phyloP scores from a whole-genome alignment of 1,140 invertebrate species.

The Neocloeon triangulifer region DNA sequence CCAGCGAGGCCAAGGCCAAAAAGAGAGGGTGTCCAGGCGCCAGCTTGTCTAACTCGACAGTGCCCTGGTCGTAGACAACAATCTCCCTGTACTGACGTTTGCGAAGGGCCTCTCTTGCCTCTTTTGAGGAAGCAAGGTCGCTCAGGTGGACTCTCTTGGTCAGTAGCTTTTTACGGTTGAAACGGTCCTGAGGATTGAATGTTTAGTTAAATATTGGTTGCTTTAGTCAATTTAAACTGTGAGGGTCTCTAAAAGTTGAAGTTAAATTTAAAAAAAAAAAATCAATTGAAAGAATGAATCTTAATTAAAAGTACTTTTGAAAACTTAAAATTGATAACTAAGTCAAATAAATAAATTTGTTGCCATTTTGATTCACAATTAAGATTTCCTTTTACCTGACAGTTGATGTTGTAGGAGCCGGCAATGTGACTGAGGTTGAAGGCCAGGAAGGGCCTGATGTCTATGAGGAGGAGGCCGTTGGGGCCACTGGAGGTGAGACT shows the following conservation, averaged over 20 bases:
- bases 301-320: too few species aligned
- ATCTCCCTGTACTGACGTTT: constrained; percentile 28
- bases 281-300: too few species aligned
- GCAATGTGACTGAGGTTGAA: constrained; percentile 47
- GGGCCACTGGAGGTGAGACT: constrained; percentile 10
- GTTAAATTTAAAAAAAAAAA: too few species aligned
- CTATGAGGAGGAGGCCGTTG: constrained; percentile 29
- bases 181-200: too few species aligned
- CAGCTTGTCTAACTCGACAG: constrained; percentile 30
- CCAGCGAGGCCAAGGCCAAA: constrained; percentile 37
- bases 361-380: too few species aligned
- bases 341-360: too few species aligned
- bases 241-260: too few species aligned
- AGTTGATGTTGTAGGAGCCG: constrained; percentile 52
- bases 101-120: constrained; percentile 16
- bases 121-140: constrained; percentile 32
- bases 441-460: constrained; percentile 46
- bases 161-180: constrained; percentile 42
- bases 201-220: too few species aligned
- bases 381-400: too few species aligned
- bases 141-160: constrained; percentile 38
- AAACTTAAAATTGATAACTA: too few species aligned
- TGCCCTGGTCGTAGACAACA: constrained; percentile 44
- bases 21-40: constrained; percentile 34
- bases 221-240: too few species aligned